Percentiles rank a stretch among this genome's conserved stretches.
These are phyloP conservation scores for Rhynchotus rufescens DNA, from an alignment of 2,797 vertebrate genomes.

Conservation along the genomic window DNA sequence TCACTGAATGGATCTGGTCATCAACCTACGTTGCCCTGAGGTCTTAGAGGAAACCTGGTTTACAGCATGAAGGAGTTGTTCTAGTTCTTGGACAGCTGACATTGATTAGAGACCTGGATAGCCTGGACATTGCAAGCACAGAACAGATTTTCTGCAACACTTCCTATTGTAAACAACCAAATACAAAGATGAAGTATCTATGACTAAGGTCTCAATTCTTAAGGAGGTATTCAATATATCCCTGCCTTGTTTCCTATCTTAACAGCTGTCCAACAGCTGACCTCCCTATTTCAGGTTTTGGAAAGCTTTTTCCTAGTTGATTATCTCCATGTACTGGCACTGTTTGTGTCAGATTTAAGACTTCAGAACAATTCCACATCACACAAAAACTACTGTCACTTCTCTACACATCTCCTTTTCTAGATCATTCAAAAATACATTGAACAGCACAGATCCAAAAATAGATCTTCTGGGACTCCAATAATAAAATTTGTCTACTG, in stretches of 20 bases:
- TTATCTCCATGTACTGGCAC: background rate
- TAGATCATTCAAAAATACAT: background rate
- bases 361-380: background rate
- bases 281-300: accelerated
- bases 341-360: background rate
- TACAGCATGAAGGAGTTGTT: background rate
- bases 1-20: background rate
- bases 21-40: background rate
- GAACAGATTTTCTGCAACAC: background rate
- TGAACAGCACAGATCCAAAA: background rate
- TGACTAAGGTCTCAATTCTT: background rate
- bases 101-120: background rate
- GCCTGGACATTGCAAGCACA: background rate
- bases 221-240: background rate
- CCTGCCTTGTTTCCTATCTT: background rate
- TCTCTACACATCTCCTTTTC: background rate
- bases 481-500: background rate
- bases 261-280: background rate
- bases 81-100: background rate
- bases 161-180: background rate
- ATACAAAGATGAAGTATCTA: background rate
- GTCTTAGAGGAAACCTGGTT: background rate
- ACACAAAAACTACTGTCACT: background rate
- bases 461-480: background rate
- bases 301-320: background rate